Base-by-base conservation (phyloP, 2,113 vertebrate genomes). In the Cheilinus undulatus region DNA sequence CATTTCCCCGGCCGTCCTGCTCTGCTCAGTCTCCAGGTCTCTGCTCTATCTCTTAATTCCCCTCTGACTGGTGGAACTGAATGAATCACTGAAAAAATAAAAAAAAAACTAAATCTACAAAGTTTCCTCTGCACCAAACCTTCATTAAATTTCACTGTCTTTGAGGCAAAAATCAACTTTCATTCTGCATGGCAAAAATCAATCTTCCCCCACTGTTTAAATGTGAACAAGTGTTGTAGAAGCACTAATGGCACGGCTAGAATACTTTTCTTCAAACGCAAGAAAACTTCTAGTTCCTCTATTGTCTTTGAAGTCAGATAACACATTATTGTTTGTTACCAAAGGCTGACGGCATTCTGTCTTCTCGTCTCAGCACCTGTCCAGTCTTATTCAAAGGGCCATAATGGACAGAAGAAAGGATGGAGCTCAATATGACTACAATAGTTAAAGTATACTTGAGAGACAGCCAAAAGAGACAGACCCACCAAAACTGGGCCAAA, bases 401-500 rank as follows among this genome's bases (percentile, higher is more conserved):
- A 68, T 60, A 78, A 71, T 64, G 80, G 70, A 76, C 17, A 61
- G 78, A 83, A 78, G 76, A 86, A 78, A 85, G 76, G 76, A 74
- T 13, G 65, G 70, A 57, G 54, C 36, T 4, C 54, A 80, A 67
- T 79, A 76, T 60, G 78, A 78, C 73, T 32, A 40, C 73, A 76
- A 88, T 91, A 90, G 90, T 92, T 91, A 66, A 84, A 88, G 82
- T 85, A 51, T 50, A 82, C 50, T 87, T 89, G 86, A 89, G 80
- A 90, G 92, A 91, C 88, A 88, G 89, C 88, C 91, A 90, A 90
- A 86, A 78, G 80, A 89, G 88, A 88, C 85, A 89, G 87, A 86
- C 49, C 43, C 43, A 73, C 82, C 74, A 81, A n/a, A 86, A 82
- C 63, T 78, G 80, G 87, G 89, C 80, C 86, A 89, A 78, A 73